A percentile compares a stretch with the other conserved stretches of the same genome.
These are phyloP conservation scores for Cybosia mesomella DNA, from an alignment of 2,888 invertebrate species.

Conservation along the genomic window DNA sequence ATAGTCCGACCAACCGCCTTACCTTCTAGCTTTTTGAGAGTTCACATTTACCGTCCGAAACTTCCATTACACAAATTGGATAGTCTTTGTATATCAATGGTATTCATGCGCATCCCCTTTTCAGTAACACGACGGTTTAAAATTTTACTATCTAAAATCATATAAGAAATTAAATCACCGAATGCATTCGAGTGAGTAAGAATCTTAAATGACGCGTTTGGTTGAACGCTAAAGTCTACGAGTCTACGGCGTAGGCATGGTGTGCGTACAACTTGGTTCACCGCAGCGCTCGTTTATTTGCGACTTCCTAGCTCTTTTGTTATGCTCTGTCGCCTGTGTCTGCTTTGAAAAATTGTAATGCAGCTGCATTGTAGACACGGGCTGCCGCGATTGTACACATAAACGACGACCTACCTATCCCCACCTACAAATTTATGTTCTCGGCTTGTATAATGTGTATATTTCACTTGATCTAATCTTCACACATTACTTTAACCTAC, in stretches of 20 bases:
- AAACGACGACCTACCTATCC: conserved; percentile 54
- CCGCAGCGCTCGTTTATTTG: conserved; percentile 83
- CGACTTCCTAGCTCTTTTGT: conserved; percentile 84
- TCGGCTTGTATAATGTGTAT: conserved; percentile 29
- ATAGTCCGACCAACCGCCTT: conserved; percentile 72
- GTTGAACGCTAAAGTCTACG: conserved; percentile 46
- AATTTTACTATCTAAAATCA: conserved; percentile 36
- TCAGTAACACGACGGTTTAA: conserved; percentile 45
- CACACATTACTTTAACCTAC: conserved; percentile 35
- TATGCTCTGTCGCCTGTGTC: conserved; percentile 82
- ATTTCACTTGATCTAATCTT: conserved; percentile 30
- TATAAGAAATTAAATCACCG: conserved; percentile 27
- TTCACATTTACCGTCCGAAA: conserved; percentile 72
- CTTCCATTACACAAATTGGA: conserved; percentile 83
- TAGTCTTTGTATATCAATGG: conserved; percentile 69
- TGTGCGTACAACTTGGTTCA: conserved; percentile 74
- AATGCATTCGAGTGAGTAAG: conserved; percentile 18
- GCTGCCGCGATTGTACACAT: conserved; percentile 76
- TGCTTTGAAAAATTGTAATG: conserved; percentile 86
- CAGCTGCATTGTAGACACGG: conserved; percentile 79
- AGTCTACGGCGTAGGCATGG: conserved; percentile 54
- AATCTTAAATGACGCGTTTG: conserved; percentile 19
- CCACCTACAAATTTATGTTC: conserved; percentile 61
- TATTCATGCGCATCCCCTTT: conserved; percentile 53
- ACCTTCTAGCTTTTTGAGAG: conserved; percentile 76